Evolutionary conservation across 2,888 invertebrate species (phyloP).

Genomic region (Drosophila rubida): DNA sequence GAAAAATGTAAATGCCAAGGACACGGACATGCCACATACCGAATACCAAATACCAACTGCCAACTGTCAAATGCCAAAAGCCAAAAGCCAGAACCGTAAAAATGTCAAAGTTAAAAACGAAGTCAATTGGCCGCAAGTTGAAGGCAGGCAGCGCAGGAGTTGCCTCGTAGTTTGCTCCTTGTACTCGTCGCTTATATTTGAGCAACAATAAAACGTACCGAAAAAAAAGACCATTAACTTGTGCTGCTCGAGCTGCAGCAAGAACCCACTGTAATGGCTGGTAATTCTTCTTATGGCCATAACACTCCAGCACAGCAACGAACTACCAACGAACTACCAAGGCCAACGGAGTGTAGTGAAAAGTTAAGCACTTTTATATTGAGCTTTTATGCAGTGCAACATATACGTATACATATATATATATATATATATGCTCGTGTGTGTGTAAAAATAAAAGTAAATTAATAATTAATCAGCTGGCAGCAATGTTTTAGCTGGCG

Average conservation of each 20-base stretch:
- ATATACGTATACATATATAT: conserved; percentile 15
- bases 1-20: conserved; percentile 59
- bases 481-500: conserved; percentile 26
- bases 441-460: conserved; percentile 48
- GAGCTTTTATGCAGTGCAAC: background rate
- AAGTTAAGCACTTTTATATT: background rate
- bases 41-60: conserved; percentile 2
- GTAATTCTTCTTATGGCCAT: conserved; percentile 52
- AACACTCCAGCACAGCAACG: conserved; percentile 30
- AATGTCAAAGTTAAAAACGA: conserved; percentile 56
- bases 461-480: conserved; percentile 69
- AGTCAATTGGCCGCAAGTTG: conserved; percentile 47
- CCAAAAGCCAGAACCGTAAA: conserved; percentile 49
- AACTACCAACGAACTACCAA: conserved; percentile 21
- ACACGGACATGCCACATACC: conserved; percentile 16
- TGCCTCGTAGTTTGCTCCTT: conserved; percentile 10
- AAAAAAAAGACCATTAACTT: conserved; percentile 6
- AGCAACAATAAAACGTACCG: conserved; percentile 9
- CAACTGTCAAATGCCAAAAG: conserved; percentile 12
- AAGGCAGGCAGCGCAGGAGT: background rate
- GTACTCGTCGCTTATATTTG: background rate
- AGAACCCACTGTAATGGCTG: conserved; percentile 33
- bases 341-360: conserved; percentile 5
- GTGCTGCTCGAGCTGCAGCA: conserved; percentile 2
- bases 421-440: background rate